Conservation (phyloP, 2,113 vertebrate genomes). For the Limnothrissa miodon region DNA sequence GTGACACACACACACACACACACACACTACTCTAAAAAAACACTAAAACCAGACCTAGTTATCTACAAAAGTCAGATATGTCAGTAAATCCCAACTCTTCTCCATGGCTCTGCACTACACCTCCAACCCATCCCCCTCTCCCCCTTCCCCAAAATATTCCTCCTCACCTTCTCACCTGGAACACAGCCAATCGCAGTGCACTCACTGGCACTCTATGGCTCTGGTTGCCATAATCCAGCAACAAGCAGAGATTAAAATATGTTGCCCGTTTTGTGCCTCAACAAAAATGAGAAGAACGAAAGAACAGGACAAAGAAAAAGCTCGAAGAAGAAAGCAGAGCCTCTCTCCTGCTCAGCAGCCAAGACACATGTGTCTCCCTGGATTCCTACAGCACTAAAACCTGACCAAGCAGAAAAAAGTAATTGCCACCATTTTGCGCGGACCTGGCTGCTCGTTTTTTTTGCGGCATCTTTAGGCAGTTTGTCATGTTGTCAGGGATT, state of each 20-base stretch:
- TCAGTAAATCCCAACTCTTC: not conserved
- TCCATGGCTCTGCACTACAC: not conserved
- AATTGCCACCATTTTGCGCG: conserved; percentile 13
- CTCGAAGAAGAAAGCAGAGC: not conserved
- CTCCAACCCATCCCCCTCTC: too few species aligned
- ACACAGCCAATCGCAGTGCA: not conserved
- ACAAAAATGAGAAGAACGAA: not conserved
- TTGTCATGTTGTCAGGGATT: conserved; percentile 15
- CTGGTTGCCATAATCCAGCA: not conserved
- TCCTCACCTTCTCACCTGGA: not conserved
- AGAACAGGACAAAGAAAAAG: not conserved
- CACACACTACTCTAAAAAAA: not conserved
- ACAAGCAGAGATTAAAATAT: not conserved
- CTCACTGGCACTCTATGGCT: not conserved
- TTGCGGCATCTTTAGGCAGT: not conserved
- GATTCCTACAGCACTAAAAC: conserved; percentile 5
- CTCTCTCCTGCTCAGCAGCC: not conserved
- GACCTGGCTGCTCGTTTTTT: not conserved
- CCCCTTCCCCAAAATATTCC: too few species aligned
- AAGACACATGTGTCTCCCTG: not conserved
- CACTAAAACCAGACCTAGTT: not conserved
- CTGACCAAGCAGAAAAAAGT: conserved; percentile 17
- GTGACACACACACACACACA: too few species aligned
- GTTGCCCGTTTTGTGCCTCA: not conserved
- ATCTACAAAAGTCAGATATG: not conserved